These are phyloP conservation scores for Hemitrygon akajei DNA, from an alignment of 2,797 vertebrate genomes.

Conservation along the genomic window DNA sequence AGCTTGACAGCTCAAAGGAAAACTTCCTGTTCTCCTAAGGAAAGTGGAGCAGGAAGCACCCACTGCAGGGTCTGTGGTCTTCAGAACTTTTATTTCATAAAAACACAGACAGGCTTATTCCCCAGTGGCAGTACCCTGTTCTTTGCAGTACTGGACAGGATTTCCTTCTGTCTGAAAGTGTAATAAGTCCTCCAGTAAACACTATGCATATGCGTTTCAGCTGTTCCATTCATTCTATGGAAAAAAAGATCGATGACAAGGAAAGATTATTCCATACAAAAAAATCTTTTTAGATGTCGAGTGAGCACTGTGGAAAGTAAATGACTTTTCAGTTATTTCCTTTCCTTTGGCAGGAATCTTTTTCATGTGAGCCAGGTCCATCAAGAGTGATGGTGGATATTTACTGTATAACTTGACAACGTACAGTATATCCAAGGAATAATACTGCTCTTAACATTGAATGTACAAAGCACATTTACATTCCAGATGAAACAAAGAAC, in stretches of 20 bases:
- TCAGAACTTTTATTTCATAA: slow-evolving; percentile 52
- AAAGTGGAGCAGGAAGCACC: slow-evolving; percentile 45
- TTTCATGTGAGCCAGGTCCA: not conserved
- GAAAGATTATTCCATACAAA: slow-evolving; percentile 60
- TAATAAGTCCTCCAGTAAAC: slow-evolving; percentile 57
- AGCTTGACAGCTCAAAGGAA: slow-evolving; percentile 31
- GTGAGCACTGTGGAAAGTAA: slow-evolving; percentile 43
- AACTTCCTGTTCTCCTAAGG: slow-evolving; percentile 32
- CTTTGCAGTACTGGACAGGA: slow-evolving; percentile 59
- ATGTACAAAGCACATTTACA: not conserved
- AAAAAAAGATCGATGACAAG: slow-evolving; percentile 53
- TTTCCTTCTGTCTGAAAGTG: slow-evolving; percentile 68
- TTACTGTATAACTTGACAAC: not conserved
- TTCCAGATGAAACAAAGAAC: not conserved
- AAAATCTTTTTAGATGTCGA: slow-evolving; percentile 53
- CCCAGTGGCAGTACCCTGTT: slow-evolving; percentile 51
- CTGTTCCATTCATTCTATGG: slow-evolving; percentile 54
- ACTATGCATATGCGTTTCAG: slow-evolving; percentile 63
- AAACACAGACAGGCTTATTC: slow-evolving; percentile 53
- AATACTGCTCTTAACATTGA: not conserved
- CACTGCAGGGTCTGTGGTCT: slow-evolving; percentile 50
- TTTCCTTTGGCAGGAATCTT: not conserved
- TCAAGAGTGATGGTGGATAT: not conserved
- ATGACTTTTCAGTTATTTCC: slow-evolving; percentile 32
- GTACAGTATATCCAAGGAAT: not conserved